phyloP scores from a whole-genome alignment of 1,140 invertebrate species.

The Bacillus rossius region DNA sequence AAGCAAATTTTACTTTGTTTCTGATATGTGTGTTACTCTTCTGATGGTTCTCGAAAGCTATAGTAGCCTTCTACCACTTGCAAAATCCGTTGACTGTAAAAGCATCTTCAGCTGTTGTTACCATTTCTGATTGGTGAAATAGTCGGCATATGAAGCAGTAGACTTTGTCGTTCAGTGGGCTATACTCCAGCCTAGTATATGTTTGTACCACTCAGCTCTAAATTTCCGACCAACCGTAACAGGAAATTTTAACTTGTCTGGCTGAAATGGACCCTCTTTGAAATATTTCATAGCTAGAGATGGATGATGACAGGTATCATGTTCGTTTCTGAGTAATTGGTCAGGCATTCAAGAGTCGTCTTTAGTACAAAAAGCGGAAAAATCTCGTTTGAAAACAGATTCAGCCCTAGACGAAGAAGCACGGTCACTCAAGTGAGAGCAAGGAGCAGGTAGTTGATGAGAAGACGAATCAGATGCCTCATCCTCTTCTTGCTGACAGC shows the following conservation, averaged over 20 bases:
- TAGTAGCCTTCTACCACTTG: conserved; percentile 2
- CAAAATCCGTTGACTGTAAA: background rate
- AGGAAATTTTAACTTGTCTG: background rate
- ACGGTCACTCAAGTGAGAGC: too few species aligned
- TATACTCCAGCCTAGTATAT: background rate
- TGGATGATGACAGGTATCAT: conserved; percentile 2
- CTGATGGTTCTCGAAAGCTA: background rate
- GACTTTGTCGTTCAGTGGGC: background rate
- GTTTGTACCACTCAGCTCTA: conserved; percentile 2
- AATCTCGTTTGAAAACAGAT: too few species aligned
- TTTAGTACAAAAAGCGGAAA: too few species aligned
- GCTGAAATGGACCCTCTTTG: conserved; percentile 3
- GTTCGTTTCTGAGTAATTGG: background rate
- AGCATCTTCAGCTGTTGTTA: conserved; percentile 5
- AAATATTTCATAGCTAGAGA: conserved; percentile 3
- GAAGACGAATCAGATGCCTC: too few species aligned
- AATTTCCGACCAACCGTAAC: conserved; percentile 1
- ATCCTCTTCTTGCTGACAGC: too few species aligned
- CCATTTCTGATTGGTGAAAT: background rate
- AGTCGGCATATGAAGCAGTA: conserved; percentile 6
- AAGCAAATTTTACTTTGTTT: conserved; percentile 4
- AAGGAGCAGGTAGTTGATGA: too few species aligned
- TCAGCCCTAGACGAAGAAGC: too few species aligned
- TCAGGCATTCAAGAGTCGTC: too few species aligned
- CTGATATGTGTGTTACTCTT: conserved; percentile 3